Evolutionary conservation across 2,888 invertebrate genomes (phyloP).

Genomic region (Podabrus alpinus): DNA sequence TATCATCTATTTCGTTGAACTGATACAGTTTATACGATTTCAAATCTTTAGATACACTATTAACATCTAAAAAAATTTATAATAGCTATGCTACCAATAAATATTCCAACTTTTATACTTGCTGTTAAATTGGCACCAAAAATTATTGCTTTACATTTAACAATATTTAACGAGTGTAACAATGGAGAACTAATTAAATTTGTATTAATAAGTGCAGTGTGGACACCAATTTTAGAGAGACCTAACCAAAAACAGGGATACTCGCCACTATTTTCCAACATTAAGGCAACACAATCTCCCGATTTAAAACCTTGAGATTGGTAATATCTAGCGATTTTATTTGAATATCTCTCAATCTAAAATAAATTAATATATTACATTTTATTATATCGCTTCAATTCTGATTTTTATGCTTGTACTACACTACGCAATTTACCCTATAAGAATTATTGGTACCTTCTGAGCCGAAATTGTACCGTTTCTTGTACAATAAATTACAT

Average conservation of each 20-base stretch:
- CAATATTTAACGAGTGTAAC: constrained; percentile 81
- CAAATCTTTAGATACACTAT: background rate
- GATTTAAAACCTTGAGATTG: constrained; percentile 73
- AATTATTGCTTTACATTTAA: constrained; percentile 79
- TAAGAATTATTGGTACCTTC: no score
- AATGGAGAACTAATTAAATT: constrained; percentile 82
- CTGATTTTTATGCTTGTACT: no score
- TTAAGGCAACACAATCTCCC: constrained; percentile 86
- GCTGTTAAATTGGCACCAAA: constrained; percentile 65
- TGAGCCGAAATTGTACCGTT: no score
- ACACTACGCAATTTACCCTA: no score
- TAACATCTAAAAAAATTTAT: background rate
- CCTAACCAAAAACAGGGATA: constrained; percentile 91
- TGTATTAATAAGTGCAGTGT: constrained; percentile 89
- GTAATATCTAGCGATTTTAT: constrained; percentile 78
- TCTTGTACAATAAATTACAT: no score
- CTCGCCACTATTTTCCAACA: constrained; percentile 88
- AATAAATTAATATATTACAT: no score
- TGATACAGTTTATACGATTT: constrained; percentile 46
- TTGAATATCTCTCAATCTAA: constrained; percentile 81
- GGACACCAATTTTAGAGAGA: constrained; percentile 81
- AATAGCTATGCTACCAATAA: background rate
- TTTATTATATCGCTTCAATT: no score
- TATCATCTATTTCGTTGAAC: constrained; percentile 35
- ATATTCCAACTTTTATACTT: constrained; percentile 35